Evolutionary conservation across 2,797 vertebrate species (phyloP).

Genomic region (Capromys pilorides): DNA sequence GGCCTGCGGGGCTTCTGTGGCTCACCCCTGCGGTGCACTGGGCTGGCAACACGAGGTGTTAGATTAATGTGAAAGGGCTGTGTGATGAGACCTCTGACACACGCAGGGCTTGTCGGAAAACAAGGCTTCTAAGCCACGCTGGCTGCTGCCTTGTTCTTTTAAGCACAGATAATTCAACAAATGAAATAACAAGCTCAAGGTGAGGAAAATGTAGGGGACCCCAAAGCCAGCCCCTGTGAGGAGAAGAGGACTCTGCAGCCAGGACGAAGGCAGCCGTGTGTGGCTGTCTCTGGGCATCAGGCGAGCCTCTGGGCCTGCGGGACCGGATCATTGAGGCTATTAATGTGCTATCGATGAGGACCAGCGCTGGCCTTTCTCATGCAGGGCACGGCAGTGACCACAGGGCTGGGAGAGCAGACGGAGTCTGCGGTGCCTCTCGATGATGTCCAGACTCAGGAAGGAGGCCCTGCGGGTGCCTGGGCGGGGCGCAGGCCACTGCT

Average conservation of each 20-base stretch:
- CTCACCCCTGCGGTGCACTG: accelerated
- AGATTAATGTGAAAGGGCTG: neutral
- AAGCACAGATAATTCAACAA: neutral
- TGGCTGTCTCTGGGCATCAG: accelerated
- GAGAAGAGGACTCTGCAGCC: neutral
- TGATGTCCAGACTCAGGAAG: neutral
- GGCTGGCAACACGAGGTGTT: neutral
- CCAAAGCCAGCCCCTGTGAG: neutral
- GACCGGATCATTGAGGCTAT: neutral
- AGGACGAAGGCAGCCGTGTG: accelerated
- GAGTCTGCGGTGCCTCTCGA: neutral
- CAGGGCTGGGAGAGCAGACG: slow-evolving; percentile 8
- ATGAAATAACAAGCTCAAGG: neutral
- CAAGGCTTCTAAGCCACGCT: neutral
- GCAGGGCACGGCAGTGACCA: too few relatives aligned
- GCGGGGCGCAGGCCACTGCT: too few relatives aligned
- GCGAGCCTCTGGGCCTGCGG: neutral
- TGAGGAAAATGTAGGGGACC: neutral
- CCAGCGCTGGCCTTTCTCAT: neutral
- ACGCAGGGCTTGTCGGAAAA: neutral
- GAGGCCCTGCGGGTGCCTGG: neutral
- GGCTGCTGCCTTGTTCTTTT: neutral
- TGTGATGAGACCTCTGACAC: neutral
- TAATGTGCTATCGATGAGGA: neutral
- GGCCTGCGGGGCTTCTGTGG: too few relatives aligned